A percentile compares a stretch with the other conserved stretches of the same genome.
phyloP scores from a whole-genome alignment of 1,140 invertebrate genomes.

The Watersipora subatra region DNA sequence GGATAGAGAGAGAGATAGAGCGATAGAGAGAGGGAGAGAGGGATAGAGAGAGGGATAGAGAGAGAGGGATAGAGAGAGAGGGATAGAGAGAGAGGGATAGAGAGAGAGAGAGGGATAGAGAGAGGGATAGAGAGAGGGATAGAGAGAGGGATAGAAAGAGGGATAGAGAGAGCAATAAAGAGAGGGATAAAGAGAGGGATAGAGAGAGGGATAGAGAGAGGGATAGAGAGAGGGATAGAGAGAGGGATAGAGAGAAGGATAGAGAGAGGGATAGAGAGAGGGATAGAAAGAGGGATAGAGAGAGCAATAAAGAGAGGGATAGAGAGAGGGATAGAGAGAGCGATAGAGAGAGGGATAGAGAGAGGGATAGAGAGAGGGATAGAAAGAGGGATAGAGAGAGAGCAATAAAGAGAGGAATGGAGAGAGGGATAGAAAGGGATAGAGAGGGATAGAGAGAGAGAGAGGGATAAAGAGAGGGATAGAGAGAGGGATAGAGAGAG shows the following conservation, averaged over 20 bases:
- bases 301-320: background rate
- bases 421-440: too few relatives aligned
- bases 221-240: background rate
- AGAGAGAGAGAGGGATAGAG: conserved; percentile 10
- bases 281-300: too few relatives aligned
- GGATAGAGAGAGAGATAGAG: too few relatives aligned
- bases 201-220: background rate
- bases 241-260: background rate
- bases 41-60: conserved; percentile 3
- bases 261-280: conserved; percentile 5
- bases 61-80: too few relatives aligned
- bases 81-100: too few relatives aligned
- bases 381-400: too few relatives aligned
- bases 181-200: background rate
- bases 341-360: background rate
- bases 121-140: conserved; percentile 12
- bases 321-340: background rate
- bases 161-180: conserved; percentile 10
- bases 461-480: too few relatives aligned
- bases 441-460: too few relatives aligned
- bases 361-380: conserved; percentile 1
- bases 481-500: conserved; percentile 6
- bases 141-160: too few relatives aligned
- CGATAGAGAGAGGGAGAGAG: conserved; percentile 9
- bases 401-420: too few relatives aligned